Conservation (phyloP, 2,113 vertebrate species). For the Rhagologus leucostigma region DNA sequence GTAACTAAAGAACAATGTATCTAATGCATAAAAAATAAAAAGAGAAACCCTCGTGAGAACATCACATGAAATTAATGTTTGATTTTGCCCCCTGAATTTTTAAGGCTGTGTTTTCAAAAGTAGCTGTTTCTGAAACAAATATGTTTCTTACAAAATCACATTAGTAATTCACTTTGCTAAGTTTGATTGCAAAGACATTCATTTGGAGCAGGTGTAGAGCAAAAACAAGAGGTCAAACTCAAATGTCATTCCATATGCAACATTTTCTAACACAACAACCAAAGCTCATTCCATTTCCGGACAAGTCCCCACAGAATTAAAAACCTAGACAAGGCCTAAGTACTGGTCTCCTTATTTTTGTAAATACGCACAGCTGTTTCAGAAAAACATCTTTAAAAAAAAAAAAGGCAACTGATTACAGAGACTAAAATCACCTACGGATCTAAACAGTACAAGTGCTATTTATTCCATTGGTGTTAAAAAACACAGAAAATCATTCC, state of each 20-base stretch:
- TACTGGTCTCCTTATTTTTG: background rate
- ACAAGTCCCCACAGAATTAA: slow-evolving; percentile 16
- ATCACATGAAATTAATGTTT: background rate
- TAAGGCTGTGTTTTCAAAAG: background rate
- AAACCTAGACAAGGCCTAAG: background rate
- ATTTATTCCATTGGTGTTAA: background rate
- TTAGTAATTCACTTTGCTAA: background rate
- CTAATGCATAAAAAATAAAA: background rate
- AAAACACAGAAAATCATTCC: background rate
- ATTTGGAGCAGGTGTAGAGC: background rate
- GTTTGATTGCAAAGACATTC: background rate
- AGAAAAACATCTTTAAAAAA: background rate
- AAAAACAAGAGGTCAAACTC: slow-evolving; percentile 5
- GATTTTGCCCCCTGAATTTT: background rate
- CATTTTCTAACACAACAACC: background rate
- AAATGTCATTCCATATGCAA: background rate
- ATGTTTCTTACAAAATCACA: background rate
- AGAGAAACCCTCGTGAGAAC: background rate
- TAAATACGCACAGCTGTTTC: slow-evolving; percentile 37
- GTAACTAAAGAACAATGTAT: background rate
- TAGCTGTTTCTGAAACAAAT: background rate
- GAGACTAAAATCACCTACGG: background rate
- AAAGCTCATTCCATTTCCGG: background rate
- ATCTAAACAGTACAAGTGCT: background rate
- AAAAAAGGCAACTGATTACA: background rate